phyloP scores from a whole-genome alignment of 2,113 vertebrate genomes.

The Ivindomyrus marchei region DNA sequence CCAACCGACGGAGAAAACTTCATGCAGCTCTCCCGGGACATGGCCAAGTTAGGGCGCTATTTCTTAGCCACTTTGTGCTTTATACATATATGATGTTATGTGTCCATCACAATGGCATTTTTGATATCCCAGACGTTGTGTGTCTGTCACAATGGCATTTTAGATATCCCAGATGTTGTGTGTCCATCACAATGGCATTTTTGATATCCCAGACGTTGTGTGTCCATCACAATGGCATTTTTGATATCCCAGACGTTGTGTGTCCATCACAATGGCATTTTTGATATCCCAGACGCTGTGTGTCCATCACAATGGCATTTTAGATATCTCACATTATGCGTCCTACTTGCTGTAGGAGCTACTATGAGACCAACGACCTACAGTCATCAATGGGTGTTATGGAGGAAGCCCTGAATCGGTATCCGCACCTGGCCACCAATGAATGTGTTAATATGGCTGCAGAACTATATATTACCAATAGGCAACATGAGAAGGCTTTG shows the following conservation, averaged over 20 bases:
- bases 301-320: not conserved
- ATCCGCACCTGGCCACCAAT: constrained; percentile 77
- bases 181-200: too few species aligned
- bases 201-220: too few species aligned
- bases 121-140: too few species aligned
- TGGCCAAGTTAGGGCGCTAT: constrained; percentile 78
- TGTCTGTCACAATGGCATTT: too few species aligned
- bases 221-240: too few species aligned
- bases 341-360: constrained; percentile 66
- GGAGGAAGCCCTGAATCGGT: constrained; percentile 79
- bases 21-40: constrained; percentile 93
- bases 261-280: too few species aligned
- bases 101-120: not conserved
- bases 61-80: not conserved
- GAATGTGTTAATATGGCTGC: constrained; percentile 90
- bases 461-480: constrained; percentile 84
- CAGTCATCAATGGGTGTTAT: constrained; percentile 80
- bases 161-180: too few species aligned
- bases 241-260: not conserved
- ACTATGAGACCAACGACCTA: constrained; percentile 86
- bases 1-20: constrained; percentile 85
- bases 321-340: not conserved
- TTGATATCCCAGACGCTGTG: not conserved
- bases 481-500: constrained; percentile 76
- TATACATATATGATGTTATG: not conserved